Evolutionary conservation across 2,888 invertebrate species (phyloP).

Genomic region (Phyllotreta cruciferae): DNA sequence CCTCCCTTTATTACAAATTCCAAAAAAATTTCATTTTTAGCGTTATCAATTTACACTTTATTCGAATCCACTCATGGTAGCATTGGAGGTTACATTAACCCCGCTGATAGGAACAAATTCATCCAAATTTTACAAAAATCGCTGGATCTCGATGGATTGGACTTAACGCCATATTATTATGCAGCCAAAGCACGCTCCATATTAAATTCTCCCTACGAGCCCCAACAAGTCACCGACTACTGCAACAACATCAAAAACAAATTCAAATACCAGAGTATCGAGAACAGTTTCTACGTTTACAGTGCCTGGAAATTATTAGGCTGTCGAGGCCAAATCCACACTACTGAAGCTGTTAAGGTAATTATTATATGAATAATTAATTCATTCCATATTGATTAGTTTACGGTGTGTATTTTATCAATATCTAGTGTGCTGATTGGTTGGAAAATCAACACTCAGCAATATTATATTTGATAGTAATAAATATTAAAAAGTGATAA

Average conservation of each 20-base stretch:
- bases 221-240: constrained; percentile 63
- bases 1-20: background rate
- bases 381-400: background rate
- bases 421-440: background rate
- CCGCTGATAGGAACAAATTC: constrained; percentile 52
- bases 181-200: constrained; percentile 75
- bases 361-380: constrained; percentile 35
- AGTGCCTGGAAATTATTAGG: constrained; percentile 50
- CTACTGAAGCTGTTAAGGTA: constrained; percentile 61
- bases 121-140: constrained; percentile 50
- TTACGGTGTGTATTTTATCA: too few relatives aligned
- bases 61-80: constrained; percentile 49
- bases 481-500: too few relatives aligned
- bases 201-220: constrained; percentile 68
- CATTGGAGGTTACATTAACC: constrained; percentile 56
- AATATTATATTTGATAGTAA: background rate
- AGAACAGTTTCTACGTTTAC: constrained; percentile 51
- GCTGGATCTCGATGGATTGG: constrained; percentile 58
- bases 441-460: background rate
- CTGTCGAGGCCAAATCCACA: constrained; percentile 52
- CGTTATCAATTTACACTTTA: constrained; percentile 36
- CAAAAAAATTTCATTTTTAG: constrained; percentile 35
- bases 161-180: constrained; percentile 74
- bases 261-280: constrained; percentile 50
- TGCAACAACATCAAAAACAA: constrained; percentile 52